Evolutionary conservation across 2,797 vertebrate species (phyloP).

Genomic region (Myotis vivesi): DNA sequence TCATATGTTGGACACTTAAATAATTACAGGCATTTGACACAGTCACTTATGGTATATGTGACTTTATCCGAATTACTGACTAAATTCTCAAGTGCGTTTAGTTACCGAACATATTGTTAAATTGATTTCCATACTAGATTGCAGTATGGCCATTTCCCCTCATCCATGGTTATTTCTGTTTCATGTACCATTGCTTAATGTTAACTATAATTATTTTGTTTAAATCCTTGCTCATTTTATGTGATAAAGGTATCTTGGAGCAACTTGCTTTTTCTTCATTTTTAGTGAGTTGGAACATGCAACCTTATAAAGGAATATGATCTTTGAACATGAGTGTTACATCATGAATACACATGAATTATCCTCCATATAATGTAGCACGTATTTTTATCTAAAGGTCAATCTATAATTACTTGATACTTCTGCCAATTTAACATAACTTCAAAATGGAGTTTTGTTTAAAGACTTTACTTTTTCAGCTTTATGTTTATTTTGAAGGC

Average conservation of each 20-base stretch:
- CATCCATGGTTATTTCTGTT: neutral
- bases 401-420: neutral
- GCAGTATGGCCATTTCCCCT: neutral
- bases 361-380: neutral
- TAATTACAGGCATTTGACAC: neutral
- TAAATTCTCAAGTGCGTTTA: neutral
- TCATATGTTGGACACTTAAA: neutral
- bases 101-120: neutral
- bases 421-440: neutral
- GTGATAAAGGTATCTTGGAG: neutral
- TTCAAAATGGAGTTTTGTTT: neutral
- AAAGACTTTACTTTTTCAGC: neutral
- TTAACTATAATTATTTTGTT: neutral
- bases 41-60: neutral
- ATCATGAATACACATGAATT: neutral
- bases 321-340: neutral
- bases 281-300: neutral
- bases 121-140: neutral
- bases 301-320: neutral
- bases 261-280: neutral
- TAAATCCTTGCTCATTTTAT: neutral
- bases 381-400: neutral
- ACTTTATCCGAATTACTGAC: neutral
- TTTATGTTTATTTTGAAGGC: neutral
- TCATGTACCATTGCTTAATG: neutral